Percentiles rank a stretch among this genome's conserved stretches.
Evolutionary conservation across 2,113 vertebrate species (phyloP).

Genomic region (Ceuthmochares aereus): DNA sequence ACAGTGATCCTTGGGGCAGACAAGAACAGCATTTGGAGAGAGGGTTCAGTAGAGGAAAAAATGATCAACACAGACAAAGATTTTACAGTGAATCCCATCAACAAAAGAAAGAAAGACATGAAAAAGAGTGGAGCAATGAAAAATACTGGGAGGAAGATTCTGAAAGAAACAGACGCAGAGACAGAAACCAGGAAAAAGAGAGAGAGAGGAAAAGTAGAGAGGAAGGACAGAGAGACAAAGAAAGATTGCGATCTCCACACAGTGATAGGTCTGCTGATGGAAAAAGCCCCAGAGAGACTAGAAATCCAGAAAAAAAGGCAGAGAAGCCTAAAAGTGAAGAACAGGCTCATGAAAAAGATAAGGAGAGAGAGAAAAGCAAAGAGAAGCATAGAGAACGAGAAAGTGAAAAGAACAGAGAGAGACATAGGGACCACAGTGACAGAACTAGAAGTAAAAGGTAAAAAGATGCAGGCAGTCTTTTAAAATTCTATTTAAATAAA

Average conservation of each 20-base stretch:
- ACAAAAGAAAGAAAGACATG: slow-evolving; percentile 87
- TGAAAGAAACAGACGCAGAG: slow-evolving; percentile 81
- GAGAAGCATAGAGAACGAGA: slow-evolving; percentile 76
- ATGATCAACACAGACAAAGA: slow-evolving; percentile 82
- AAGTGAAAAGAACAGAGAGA: slow-evolving; percentile 83
- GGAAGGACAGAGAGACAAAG: slow-evolving; percentile 82
- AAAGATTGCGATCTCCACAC: slow-evolving; percentile 76
- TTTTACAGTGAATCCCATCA: slow-evolving; percentile 87
- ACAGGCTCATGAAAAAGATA: slow-evolving; percentile 80
- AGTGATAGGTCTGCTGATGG: slow-evolving; percentile 75
- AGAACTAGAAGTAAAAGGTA: slow-evolving; percentile 85
- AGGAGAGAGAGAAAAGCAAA: slow-evolving; percentile 79
- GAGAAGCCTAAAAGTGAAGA: slow-evolving; percentile 88
- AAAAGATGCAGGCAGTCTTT: slow-evolving; percentile 69
- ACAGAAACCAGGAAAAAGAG: slow-evolving; percentile 81
- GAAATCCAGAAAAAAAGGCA: slow-evolving; percentile 80
- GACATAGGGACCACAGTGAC: slow-evolving; percentile 86
- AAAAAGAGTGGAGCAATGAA: slow-evolving; percentile 77
- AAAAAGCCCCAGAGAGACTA: slow-evolving; percentile 76
- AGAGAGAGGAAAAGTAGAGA: slow-evolving; percentile 80
- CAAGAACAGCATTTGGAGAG: slow-evolving; percentile 80
- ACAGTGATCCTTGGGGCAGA: slow-evolving; percentile 90
- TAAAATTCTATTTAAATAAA: slow-evolving; percentile 62
- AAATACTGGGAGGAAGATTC: slow-evolving; percentile 81
- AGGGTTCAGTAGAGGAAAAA: slow-evolving; percentile 80